Conservation (phyloP, 2,888 invertebrate species). For the Amblyteles armatorius region DNA sequence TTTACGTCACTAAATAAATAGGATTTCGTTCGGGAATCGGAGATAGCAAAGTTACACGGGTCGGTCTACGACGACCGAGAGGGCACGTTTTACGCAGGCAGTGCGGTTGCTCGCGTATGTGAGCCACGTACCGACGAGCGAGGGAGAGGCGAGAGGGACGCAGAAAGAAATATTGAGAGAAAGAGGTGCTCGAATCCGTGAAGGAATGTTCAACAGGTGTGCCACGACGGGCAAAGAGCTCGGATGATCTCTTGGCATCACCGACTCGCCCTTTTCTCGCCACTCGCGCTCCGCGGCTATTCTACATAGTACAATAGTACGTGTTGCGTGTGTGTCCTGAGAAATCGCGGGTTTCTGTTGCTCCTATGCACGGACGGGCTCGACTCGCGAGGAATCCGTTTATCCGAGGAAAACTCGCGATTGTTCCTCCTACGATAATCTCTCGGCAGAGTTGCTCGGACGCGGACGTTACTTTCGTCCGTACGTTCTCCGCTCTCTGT, state of each 20-base stretch:
- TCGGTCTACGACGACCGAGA: not conserved
- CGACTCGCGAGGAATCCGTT: not conserved
- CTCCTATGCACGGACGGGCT: not conserved
- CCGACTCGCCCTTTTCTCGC: constrained; percentile 55
- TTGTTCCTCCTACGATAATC: not conserved
- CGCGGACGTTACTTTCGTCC: not conserved
- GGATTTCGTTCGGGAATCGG: not conserved
- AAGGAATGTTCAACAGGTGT: constrained; percentile 83
- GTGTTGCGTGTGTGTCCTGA: constrained; percentile 17
- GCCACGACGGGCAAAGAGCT: constrained; percentile 68
- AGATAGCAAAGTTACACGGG: not conserved
- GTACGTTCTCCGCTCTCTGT: not conserved
- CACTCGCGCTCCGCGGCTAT: not conserved
- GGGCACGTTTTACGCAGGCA: constrained; percentile 18
- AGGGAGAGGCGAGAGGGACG: constrained; percentile 50
- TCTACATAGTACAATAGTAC: constrained; percentile 18
- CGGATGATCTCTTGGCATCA: constrained; percentile 55
- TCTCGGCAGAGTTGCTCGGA: not conserved
- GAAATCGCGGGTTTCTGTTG: constrained; percentile 4
- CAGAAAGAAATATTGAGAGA: constrained; percentile 54
- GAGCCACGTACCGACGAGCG: constrained; percentile 51
- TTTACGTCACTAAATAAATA: not conserved
- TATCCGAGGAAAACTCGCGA: not conserved
- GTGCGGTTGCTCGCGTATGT: constrained; percentile 47
- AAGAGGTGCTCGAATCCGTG: constrained; percentile 73